These are phyloP conservation scores for Oophaga pumilio DNA, from an alignment of 2,113 vertebrate species.

Conservation along the genomic window DNA sequence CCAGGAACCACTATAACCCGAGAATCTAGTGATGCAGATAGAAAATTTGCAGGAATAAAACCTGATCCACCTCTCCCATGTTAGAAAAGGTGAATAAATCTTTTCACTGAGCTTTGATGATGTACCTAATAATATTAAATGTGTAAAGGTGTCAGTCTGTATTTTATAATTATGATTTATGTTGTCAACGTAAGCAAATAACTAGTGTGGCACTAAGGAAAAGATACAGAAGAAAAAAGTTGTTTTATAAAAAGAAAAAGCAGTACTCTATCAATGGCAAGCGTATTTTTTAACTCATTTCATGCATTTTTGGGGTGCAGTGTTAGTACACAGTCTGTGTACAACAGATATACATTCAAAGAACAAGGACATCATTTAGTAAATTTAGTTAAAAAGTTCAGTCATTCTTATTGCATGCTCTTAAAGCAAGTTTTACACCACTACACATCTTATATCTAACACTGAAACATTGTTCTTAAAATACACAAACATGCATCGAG, in stretches of 20 bases:
- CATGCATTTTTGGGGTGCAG: slow-evolving; percentile 70
- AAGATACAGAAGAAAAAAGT: slow-evolving; percentile 61
- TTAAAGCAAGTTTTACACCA: slow-evolving; percentile 2
- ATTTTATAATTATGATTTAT: background rate
- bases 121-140: background rate
- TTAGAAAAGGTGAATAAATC: background rate
- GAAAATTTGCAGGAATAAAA: background rate
- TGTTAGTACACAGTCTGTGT: slow-evolving; percentile 67
- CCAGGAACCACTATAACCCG: background rate
- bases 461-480: background rate
- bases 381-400: slow-evolving; percentile 66
- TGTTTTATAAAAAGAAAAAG: slow-evolving; percentile 60
- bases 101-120: background rate
- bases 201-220: background rate
- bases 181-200: background rate
- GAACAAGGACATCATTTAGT: slow-evolving; percentile 59
- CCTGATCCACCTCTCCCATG: background rate
- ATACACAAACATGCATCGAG: background rate
- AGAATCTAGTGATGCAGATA: background rate
- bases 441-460: background rate
- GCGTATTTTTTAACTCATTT: slow-evolving; percentile 81
- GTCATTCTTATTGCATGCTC: slow-evolving; percentile 65
- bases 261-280: slow-evolving; percentile 92
- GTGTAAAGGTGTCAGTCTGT: background rate
- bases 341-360: slow-evolving; percentile 63